Evolutionary conservation across 2,888 invertebrate genomes (phyloP).

Genomic region (Leucophora obtusa): DNA sequence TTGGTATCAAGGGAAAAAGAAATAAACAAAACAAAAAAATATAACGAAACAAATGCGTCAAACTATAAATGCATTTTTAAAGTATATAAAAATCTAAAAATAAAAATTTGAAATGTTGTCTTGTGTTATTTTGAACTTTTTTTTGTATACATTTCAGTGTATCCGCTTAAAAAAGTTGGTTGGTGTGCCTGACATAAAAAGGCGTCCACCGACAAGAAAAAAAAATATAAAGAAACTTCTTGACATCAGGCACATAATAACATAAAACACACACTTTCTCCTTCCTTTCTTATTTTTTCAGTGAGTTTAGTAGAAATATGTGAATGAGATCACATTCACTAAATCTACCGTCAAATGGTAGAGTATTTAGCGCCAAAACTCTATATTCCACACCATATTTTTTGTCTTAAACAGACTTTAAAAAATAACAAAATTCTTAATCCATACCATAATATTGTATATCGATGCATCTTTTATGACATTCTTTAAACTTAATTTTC

Average conservation of each 20-base stretch:
- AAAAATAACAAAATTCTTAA: background rate
- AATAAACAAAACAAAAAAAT: background rate
- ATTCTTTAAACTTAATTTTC: too few relatives aligned
- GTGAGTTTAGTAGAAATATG: background rate
- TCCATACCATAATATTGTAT: background rate
- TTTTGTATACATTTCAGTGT: background rate
- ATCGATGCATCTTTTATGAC: background rate
- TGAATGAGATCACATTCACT: background rate
- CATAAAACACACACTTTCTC: background rate
- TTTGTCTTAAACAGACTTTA: background rate
- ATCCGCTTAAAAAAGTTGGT: constrained; percentile 4
- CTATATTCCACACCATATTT: background rate
- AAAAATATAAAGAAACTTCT: background rate
- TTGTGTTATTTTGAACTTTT: background rate
- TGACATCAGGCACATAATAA: background rate
- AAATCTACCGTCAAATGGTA: background rate
- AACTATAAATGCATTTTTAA: constrained; percentile 1
- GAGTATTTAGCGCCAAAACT: background rate
- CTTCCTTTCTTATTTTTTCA: background rate
- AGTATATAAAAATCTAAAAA: background rate
- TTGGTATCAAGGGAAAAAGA: background rate
- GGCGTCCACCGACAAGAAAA: background rate
- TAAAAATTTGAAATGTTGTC: background rate
- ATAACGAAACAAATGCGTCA: background rate
- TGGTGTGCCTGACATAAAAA: background rate